Evolutionary conservation across 2,113 vertebrate genomes (phyloP), one percentile per base, ranked within the genome.

Genomic region (Cebidichthys violaceus): DNA sequence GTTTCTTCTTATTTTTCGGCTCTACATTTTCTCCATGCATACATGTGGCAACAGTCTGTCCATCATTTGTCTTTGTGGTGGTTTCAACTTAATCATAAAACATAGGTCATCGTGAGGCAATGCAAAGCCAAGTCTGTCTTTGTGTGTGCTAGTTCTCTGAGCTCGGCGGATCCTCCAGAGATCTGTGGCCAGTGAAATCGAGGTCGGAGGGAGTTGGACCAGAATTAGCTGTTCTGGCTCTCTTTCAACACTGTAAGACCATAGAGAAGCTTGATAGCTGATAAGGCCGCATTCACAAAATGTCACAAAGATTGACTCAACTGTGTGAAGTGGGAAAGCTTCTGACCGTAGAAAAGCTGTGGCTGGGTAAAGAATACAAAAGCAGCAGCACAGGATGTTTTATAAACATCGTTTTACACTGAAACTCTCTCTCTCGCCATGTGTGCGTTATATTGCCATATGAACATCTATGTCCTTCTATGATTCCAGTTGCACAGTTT

Each of bases 351-450:
- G 24, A 43, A 33, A 85, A 79, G 75, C 43, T 45, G 75, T 52
- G 54, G 22, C 69, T 65, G 66, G 54, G 79, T 77, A 75, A 72
- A 43, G 24, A 61, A 71, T 57, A 65, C 69, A 72, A 84, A 6
- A 70, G 45, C 18, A 0, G 24, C 50, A 59, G 33, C 70, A 43
- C 37, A 27, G n/a, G 6, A 52, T 64, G 52, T 73, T 73, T 52
- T 50, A 78, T 81, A 83, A 54, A 81, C 80, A 83, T 88, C 68
- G 55, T 80, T 86, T 82, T 52, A 70, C 57, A 75, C 41, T 60
- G 35, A 76, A 13, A 7, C 29, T 55, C 60, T 84, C n/a, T 9
- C 64, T 83, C 69, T 61, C 71, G 54, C 62, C 41, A 54, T 64
- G 31, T 81, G 79, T 62, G 57, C 67, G 62, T 43, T 76, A 50